These are phyloP conservation scores for Sericinus montela DNA, from an alignment of 2,888 invertebrate species.

Conservation along the genomic window DNA sequence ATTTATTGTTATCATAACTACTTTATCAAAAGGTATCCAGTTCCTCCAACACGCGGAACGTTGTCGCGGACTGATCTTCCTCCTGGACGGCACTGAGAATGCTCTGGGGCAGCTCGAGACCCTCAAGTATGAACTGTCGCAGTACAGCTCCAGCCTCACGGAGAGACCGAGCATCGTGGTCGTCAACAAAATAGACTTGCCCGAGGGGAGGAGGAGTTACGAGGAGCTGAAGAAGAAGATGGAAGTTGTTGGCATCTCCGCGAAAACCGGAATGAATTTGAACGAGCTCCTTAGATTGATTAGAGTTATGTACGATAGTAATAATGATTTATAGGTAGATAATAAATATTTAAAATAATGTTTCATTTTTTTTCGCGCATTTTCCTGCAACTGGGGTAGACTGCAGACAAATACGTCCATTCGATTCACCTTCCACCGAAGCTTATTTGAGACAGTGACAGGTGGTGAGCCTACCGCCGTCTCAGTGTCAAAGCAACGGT, in stretches of 20 bases:
- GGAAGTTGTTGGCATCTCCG: conserved; percentile 87
- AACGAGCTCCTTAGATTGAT: conserved; percentile 79
- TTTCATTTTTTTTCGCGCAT: no score
- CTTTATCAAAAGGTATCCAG: conserved; percentile 81
- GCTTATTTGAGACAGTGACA: no score
- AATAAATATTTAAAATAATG: neutral
- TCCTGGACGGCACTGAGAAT: conserved; percentile 86
- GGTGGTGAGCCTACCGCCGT: no score
- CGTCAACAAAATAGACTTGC: conserved; percentile 94
- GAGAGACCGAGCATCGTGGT: conserved; percentile 85
- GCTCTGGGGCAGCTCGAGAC: conserved; percentile 85
- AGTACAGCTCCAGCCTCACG: conserved; percentile 83
- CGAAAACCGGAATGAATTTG: conserved; percentile 88
- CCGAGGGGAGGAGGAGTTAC: conserved; percentile 77
- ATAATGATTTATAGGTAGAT: conserved; percentile 12
- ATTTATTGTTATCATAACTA: no score
- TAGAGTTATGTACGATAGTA: conserved; percentile 83
- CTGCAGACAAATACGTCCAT: no score
- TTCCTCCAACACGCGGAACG: conserved; percentile 96
- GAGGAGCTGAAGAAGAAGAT: conserved; percentile 56
- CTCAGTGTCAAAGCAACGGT: no score
- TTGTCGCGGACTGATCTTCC: conserved; percentile 89
- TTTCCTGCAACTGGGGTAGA: no score
- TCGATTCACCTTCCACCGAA: no score
- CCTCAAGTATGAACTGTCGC: conserved; percentile 52